Conservation (phyloP, 2,113 vertebrate species). For the Grammomys surdaster region DNA sequence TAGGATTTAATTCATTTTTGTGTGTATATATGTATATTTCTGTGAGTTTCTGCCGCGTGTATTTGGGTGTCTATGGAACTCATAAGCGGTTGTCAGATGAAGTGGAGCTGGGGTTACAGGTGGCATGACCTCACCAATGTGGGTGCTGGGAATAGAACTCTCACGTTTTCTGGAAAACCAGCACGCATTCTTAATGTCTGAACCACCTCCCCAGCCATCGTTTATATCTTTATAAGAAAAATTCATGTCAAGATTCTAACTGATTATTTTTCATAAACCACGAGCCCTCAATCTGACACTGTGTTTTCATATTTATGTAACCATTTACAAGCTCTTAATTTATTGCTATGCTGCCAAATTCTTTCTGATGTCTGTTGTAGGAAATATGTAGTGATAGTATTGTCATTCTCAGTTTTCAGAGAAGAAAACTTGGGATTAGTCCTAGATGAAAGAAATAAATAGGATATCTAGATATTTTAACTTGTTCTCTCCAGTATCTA, state of each 20-base stretch:
- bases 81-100: too few species aligned
- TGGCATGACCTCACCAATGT: background rate
- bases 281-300: background rate
- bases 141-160: background rate
- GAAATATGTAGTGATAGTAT: background rate
- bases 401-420: background rate
- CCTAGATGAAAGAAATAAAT: background rate
- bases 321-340: background rate
- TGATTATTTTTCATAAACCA: constrained; percentile 4
- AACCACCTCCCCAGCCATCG: background rate
- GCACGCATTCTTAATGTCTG: background rate
- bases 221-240: background rate
- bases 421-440: background rate
- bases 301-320: background rate
- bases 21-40: background rate
- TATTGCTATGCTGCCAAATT: background rate
- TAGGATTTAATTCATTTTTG: background rate
- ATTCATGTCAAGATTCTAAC: background rate
- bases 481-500: background rate
- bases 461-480: background rate
- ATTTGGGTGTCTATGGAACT: too few species aligned
- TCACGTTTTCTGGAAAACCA: background rate
- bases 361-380: background rate
- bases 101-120: background rate
- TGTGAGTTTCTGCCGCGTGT: background rate